These are phyloP conservation scores for Catamblyrhynchus diadema DNA, from an alignment of 2,797 vertebrate species.

Conservation along the genomic window DNA sequence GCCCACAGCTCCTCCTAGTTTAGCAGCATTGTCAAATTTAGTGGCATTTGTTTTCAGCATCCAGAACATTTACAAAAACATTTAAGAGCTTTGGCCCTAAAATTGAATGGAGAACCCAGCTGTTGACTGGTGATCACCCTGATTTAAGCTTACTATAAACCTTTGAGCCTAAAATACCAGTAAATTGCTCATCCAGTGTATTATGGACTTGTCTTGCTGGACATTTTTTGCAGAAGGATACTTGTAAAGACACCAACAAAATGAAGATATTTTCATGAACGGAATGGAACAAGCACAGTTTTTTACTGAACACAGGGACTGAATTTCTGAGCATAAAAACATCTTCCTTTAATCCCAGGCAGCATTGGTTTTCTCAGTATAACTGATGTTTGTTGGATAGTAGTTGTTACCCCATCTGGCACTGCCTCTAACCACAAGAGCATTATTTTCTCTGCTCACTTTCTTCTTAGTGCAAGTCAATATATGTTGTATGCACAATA, in stretches of 20 bases:
- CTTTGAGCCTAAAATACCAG: neutral
- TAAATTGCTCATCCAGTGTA: neutral
- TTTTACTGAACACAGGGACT: neutral
- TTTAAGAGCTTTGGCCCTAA: neutral
- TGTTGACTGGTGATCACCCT: neutral
- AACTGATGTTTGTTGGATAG: neutral
- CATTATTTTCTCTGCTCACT: neutral
- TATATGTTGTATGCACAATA: neutral
- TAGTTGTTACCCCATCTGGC: neutral
- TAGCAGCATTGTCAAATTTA: neutral
- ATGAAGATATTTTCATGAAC: neutral
- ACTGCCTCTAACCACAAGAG: neutral
- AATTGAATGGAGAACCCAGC: neutral
- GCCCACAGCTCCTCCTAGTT: neutral
- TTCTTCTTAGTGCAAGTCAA: conserved; percentile 25
- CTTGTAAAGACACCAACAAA: neutral
- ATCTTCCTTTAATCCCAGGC: neutral
- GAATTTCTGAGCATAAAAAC: neutral
- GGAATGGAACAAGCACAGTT: neutral
- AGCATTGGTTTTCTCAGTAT: neutral
- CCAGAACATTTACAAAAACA: neutral
- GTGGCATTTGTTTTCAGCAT: neutral
- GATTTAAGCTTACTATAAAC: neutral
- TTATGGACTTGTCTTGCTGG: neutral
- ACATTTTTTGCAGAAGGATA: neutral